Conservation (phyloP, 2,888 invertebrate species). For the Aleiodes alternator region DNA sequence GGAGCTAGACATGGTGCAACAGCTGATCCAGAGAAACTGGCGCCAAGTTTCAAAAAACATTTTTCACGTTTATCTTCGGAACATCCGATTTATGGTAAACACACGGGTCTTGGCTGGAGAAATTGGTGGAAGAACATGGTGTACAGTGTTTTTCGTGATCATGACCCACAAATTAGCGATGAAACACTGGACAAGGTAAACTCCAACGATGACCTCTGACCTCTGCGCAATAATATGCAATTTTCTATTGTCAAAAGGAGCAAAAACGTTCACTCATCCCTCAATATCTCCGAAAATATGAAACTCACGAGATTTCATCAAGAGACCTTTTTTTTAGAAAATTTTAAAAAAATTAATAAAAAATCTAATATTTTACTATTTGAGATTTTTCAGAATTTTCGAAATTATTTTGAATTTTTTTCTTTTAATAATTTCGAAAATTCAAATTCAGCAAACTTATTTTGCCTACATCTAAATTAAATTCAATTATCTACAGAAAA, state of each 20-base stretch:
- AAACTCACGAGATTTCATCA: no score
- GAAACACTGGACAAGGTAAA: conserved; percentile 67
- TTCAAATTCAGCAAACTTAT: no score
- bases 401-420: no score
- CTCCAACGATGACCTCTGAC: background rate
- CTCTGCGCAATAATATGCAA: background rate
- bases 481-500: no score
- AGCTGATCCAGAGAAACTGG: conserved; percentile 78
- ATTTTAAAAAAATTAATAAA: no score
- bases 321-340: no score
- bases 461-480: no score
- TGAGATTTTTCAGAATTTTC: no score
- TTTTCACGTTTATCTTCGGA: conserved; percentile 81
- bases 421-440: no score
- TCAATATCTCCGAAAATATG: background rate
- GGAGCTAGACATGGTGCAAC: conserved; percentile 84
- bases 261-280: conserved; percentile 44
- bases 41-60: conserved; percentile 80
- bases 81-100: conserved; percentile 89
- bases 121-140: conserved; percentile 90
- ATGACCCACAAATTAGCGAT: conserved; percentile 70
- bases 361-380: no score
- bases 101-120: conserved; percentile 83
- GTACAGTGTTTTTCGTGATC: conserved; percentile 79
- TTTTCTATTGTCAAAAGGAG: conserved; percentile 52